Percentiles rank a stretch among this genome's conserved stretches.
These are phyloP conservation scores for Vanessa atalanta DNA, from an alignment of 1,140 invertebrate species.

Conservation along the genomic window DNA sequence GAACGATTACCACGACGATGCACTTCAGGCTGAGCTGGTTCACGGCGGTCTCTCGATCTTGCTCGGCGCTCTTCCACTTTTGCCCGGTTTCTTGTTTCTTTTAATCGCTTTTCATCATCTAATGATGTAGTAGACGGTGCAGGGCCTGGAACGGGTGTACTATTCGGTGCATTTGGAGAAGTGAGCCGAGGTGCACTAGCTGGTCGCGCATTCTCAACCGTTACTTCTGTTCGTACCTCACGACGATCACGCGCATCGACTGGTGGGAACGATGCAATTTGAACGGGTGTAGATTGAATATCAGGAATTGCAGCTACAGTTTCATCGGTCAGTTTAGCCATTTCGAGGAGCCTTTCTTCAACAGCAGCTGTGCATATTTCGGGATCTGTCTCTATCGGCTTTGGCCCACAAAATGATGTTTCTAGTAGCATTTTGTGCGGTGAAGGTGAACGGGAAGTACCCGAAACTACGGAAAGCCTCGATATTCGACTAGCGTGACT, in stretches of 20 bases:
- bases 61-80: conserved; percentile 58
- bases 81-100: conserved; percentile 64
- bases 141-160: conserved; percentile 21
- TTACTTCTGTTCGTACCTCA: conserved; percentile 67
- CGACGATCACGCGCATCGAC: conserved; percentile 75
- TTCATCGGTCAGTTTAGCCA: conserved; percentile 50
- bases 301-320: conserved; percentile 17
- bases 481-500: conserved; percentile 80
- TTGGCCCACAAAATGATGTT: conserved; percentile 93
- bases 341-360: conserved; percentile 63
- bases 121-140: conserved; percentile 32
- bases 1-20: conserved; percentile 55
- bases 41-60: conserved; percentile 53
- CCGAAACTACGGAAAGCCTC: conserved; percentile 86
- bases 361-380: conserved; percentile 75
- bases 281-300: neutral
- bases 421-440: conserved; percentile 93
- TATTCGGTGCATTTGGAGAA: conserved; percentile 31
- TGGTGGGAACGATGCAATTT: conserved; percentile 55
- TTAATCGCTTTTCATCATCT: conserved; percentile 62
- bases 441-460: conserved; percentile 88
- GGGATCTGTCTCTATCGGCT: conserved; percentile 83
- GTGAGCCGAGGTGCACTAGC: conserved; percentile 37
- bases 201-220: conserved; percentile 54
- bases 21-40: conserved; percentile 57